Conservation (phyloP, 1,140 invertebrate genomes). For the Bombus confusus region DNA sequence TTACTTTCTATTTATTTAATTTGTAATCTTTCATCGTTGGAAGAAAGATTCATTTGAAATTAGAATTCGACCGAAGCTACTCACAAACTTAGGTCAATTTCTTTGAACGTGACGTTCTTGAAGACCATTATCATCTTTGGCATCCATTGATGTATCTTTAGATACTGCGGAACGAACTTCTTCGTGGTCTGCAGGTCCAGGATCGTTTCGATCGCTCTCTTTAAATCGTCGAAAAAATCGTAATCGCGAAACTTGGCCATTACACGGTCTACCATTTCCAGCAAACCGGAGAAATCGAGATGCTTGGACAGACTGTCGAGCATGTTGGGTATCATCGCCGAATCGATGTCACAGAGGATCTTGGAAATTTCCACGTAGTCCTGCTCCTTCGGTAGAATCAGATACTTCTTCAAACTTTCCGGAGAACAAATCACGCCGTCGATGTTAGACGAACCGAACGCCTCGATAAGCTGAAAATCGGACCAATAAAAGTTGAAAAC, state of each 20-base stretch:
- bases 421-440: slow-evolving; percentile 74
- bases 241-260: slow-evolving; percentile 77
- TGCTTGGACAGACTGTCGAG: slow-evolving; percentile 73
- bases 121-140: slow-evolving; percentile 73
- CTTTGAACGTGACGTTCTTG: slow-evolving; percentile 71
- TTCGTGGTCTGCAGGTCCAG: slow-evolving; percentile 80
- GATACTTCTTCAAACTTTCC: slow-evolving; percentile 74
- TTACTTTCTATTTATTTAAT: no score
- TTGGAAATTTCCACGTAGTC: slow-evolving; percentile 71
- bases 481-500: not conserved
- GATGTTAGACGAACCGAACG: slow-evolving; percentile 75
- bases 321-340: slow-evolving; percentile 73
- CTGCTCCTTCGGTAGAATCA: slow-evolving; percentile 69
- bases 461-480: slow-evolving; percentile 72
- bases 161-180: slow-evolving; percentile 81
- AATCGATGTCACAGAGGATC: slow-evolving; percentile 73
- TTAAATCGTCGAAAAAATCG: slow-evolving; percentile 75
- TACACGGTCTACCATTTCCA: slow-evolving; percentile 73
- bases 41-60: not conserved
- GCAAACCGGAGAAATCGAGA: slow-evolving; percentile 73
- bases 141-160: slow-evolving; percentile 75
- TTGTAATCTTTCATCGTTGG: not conserved
- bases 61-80: not conserved
- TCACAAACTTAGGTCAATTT: slow-evolving; percentile 76
- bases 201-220: slow-evolving; percentile 74